These are phyloP conservation scores for Orcinus orca DNA, from an alignment of 2,113 vertebrate genomes.

Conservation along the genomic window DNA sequence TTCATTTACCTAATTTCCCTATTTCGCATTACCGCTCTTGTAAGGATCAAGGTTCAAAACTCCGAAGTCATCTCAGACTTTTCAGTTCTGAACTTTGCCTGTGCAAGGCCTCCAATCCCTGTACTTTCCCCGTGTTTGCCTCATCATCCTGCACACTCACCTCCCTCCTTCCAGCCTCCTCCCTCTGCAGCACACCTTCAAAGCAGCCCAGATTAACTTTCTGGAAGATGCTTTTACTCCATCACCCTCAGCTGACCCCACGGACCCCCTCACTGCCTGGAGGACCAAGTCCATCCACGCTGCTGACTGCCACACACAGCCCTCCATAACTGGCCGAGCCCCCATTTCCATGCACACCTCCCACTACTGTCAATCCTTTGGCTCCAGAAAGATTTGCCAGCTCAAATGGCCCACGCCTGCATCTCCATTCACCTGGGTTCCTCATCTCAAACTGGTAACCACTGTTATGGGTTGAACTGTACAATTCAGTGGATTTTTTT, in stretches of 20 bases:
- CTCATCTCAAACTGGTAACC: not conserved
- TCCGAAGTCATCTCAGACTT: not conserved
- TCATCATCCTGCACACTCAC: not conserved
- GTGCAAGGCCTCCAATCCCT: not conserved
- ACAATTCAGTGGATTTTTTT: not conserved
- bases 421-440: not conserved
- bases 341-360: not conserved
- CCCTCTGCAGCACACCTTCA: not conserved
- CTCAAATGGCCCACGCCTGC: not conserved
- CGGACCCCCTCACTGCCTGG: not conserved
- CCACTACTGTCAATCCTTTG: not conserved
- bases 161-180: not conserved
- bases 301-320: fast-evolving
- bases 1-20: not conserved
- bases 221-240: no score
- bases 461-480: fast-evolving
- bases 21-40: not conserved
- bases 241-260: no score
- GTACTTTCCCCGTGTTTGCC: fast-evolving
- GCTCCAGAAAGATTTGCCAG: not conserved
- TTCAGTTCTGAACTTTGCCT: not conserved
- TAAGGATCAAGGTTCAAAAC: not conserved
- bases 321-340: not conserved
- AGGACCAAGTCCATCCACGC: not conserved
- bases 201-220: not conserved